Evolutionary conservation across 35 echinoderm and acorn worm species (phyloP), one percentile per base, ranked within the genome.

Genomic region (Eucidaris tribuloides): DNA sequence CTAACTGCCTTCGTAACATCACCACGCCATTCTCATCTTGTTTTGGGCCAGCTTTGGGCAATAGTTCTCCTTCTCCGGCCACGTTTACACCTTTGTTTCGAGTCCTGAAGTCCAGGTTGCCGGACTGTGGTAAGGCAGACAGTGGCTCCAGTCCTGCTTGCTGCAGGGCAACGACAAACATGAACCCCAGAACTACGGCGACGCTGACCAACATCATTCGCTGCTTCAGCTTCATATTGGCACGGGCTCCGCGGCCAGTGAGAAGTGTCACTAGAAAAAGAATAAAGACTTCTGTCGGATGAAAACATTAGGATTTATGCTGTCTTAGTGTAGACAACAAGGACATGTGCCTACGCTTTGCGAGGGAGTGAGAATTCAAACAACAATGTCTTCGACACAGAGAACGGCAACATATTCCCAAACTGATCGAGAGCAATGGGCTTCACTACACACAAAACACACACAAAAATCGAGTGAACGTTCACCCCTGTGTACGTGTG

Each of bases 171-270:
- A 90, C 35, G 38, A 90, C 81, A 62, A 87, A 55, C 52, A 71
- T 77, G 29, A 49, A 80, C 31, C 48, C 48, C 39, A 76, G 41
- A 74, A 58, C 35, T 48, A 76, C 30, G 42, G 81, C 88, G 22
- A 77, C 58, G 52, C 71, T 78, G 42, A 66, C 81, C 62, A 71
- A 65, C 2, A 92, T 34, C 42, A 79, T 64, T 74, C 90, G 64
- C 78, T 92, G 90, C 59, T 92, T 92, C 32, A 92, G 84, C 79
- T 92, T 92, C 90, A 92, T 92, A 4, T 38, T 58, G 55, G 11
- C 68, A 50, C 42, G 32, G 46, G 80, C 68, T 74, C 44, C 68
- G 36, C 38, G 17, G 37, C 36, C 68, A 74, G 35, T 44, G 28
- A 27, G 44, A 74, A 41, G 38, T 74, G 68, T 40, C 68, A 42